Evolutionary conservation across 2,113 vertebrate genomes (phyloP).

Genomic region (Nestor notabilis): DNA sequence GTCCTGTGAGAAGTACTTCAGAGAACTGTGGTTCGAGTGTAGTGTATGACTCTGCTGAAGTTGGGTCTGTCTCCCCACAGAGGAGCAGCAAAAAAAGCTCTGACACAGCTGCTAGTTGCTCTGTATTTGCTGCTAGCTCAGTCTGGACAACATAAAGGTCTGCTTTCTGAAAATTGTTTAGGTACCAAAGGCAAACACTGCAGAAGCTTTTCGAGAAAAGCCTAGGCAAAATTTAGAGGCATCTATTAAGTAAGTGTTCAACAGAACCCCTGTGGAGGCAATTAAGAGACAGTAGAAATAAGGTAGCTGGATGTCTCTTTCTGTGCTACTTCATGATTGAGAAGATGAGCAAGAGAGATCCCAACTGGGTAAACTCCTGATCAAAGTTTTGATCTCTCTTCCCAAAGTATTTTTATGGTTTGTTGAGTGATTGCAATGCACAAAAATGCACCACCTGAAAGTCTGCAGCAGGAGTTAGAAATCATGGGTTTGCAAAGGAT

Average conservation of each 20-base stretch:
- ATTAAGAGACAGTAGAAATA: background rate
- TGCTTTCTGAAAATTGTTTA: background rate
- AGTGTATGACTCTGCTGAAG: background rate
- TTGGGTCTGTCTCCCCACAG: fast-evolving
- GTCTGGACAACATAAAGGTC: background rate
- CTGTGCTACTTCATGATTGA: background rate
- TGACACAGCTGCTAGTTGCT: background rate
- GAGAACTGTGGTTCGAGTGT: background rate
- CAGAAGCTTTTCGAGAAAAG: background rate
- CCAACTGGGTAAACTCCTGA: background rate
- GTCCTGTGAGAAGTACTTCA: background rate
- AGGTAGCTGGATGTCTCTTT: background rate
- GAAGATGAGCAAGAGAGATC: background rate
- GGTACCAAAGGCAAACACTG: background rate
- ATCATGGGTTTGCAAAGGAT: background rate
- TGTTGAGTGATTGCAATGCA: background rate
- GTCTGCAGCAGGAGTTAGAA: background rate
- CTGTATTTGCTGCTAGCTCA: background rate
- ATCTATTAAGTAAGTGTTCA: background rate
- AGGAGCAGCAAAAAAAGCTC: background rate
- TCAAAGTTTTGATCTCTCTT: background rate
- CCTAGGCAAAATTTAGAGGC: background rate
- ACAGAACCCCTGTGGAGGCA: background rate
- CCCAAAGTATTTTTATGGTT: background rate
- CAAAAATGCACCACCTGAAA: background rate